Conservation (phyloP, 2,888 invertebrate genomes). For the Drosophila helvetica region DNA sequence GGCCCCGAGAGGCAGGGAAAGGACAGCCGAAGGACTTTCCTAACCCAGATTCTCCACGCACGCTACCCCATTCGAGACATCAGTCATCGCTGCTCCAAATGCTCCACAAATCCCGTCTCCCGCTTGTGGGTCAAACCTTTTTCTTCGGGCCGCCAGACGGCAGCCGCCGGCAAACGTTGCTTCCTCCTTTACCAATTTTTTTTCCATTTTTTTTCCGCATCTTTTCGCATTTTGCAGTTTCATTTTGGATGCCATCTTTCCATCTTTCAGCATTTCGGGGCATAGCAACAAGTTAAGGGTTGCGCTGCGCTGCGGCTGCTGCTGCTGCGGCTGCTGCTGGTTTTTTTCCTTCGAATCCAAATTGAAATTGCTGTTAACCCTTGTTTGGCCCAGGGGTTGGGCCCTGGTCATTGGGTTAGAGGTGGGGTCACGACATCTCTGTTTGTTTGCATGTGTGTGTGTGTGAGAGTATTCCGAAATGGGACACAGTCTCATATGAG, state of each 20-base stretch:
- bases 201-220: constrained; percentile 27
- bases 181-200: constrained; percentile 27
- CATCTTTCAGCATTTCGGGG: constrained; percentile 33
- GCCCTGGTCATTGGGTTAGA: constrained; percentile 55
- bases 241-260: constrained; percentile 44
- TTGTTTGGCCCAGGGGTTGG: constrained; percentile 74
- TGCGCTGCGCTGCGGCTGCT: constrained; percentile 58
- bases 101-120: not conserved
- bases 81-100: constrained; percentile 14
- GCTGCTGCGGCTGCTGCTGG: constrained; percentile 8
- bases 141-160: constrained; percentile 24
- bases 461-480: constrained; percentile 64
- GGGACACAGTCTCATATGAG: constrained; percentile 66
- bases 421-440: constrained; percentile 61
- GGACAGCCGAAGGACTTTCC: constrained; percentile 26
- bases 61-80: constrained; percentile 15
- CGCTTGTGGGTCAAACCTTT: constrained; percentile 54
- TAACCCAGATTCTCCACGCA: constrained; percentile 22
- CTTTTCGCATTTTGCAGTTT: constrained; percentile 47
- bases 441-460: constrained; percentile 17
- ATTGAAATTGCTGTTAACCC: constrained; percentile 80
- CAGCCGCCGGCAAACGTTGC: constrained; percentile 13
- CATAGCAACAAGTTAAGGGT: constrained; percentile 82
- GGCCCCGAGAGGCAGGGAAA: not conserved
- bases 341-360: constrained; percentile 33